Conservation (phyloP, 2,888 invertebrate species). For the Meteorus cinctellus region DNA sequence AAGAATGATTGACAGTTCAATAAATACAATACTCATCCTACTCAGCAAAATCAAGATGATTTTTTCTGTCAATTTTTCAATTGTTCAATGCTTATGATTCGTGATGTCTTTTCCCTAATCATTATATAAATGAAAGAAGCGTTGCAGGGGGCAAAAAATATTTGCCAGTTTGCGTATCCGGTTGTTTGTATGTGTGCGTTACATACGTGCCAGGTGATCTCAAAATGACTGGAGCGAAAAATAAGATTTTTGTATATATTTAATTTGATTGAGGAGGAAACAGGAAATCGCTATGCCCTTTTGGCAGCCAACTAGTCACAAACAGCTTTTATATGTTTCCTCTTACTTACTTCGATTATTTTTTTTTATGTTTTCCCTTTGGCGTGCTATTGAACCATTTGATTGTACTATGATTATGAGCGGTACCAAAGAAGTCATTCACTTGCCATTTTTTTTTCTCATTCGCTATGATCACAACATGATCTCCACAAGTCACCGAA, state of each 20-base stretch:
- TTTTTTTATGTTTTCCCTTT: not conserved
- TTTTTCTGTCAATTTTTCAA: constrained; percentile 16
- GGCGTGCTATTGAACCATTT: too few relatives aligned
- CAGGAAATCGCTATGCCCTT: too few relatives aligned
- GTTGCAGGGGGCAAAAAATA: too few relatives aligned
- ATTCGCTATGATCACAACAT: constrained; percentile 16
- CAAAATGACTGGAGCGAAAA: too few relatives aligned
- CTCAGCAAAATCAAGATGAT: constrained; percentile 24
- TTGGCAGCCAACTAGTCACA: not conserved
- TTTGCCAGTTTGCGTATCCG: too few relatives aligned
- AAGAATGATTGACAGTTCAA: not conserved
- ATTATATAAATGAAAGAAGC: not conserved
- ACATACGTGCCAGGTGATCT: too few relatives aligned
- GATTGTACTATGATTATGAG: too few relatives aligned
- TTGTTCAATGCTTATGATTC: constrained; percentile 42
- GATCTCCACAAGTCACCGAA: constrained; percentile 26
- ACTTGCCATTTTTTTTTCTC: not conserved
- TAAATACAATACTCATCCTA: constrained; percentile 38
- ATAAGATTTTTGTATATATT: too few relatives aligned
- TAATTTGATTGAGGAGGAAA: too few relatives aligned
- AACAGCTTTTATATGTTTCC: constrained; percentile 3
- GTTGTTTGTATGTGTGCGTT: too few relatives aligned
- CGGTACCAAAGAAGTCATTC: not conserved
- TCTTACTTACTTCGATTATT: constrained; percentile 11
- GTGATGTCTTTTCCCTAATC: not conserved